Conservation (phyloP, 2,113 vertebrate species). For the Ahaetulla prasina region DNA sequence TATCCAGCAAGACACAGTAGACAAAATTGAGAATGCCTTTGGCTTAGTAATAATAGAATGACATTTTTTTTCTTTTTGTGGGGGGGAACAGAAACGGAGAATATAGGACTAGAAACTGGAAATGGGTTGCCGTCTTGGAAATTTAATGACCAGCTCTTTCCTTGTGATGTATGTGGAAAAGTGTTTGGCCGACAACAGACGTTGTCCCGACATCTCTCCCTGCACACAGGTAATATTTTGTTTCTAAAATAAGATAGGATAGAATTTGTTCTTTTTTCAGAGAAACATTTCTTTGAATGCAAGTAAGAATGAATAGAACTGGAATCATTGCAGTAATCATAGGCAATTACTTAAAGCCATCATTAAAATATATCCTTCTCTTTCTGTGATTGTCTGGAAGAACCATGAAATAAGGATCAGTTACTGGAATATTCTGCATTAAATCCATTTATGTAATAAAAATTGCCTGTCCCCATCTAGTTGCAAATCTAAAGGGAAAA, state of each 20-base stretch:
- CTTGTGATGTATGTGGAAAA: constrained; percentile 93
- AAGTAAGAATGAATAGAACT: neutral
- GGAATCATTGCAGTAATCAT: neutral
- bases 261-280: neutral
- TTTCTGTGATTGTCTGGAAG: neutral
- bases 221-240: constrained; percentile 85
- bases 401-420: neutral
- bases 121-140: constrained; percentile 89
- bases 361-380: neutral
- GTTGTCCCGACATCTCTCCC: constrained; percentile 89
- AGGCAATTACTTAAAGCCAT: neutral
- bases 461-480: neutral
- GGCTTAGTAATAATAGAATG: constrained; percentile 28
- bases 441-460: neutral
- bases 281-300: neutral
- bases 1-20: constrained; percentile 21
- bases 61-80: constrained; percentile 42
- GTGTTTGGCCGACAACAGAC: constrained; percentile 97
- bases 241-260: accelerated
- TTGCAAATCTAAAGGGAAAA: neutral
- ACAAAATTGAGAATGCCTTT: constrained; percentile 18
- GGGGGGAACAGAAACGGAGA: constrained; percentile 79
- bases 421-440: neutral
- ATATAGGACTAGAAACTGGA: constrained; percentile 81
- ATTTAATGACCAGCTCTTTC: constrained; percentile 91